These are phyloP conservation scores for Sepiola atlantica DNA, from an alignment of 2,888 invertebrate species.

Conservation along the genomic window DNA sequence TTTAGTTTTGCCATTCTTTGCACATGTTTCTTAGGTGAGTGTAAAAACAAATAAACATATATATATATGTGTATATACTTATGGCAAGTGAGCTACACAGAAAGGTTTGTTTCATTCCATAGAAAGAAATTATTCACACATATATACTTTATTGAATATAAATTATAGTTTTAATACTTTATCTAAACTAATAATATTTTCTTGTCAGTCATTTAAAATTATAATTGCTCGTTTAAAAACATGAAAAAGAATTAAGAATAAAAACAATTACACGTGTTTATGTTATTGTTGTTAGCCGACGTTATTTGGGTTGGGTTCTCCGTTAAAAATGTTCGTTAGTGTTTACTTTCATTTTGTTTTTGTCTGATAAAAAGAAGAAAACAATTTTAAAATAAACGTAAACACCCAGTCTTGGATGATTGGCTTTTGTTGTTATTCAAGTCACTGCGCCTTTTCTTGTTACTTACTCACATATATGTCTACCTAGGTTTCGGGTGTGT, in stretches of 20 bases:
- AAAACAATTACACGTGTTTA: background rate
- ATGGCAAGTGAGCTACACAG: too few species aligned
- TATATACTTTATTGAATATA: too few species aligned
- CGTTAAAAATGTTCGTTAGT: background rate
- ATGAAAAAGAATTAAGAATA: background rate
- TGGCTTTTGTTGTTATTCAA: background rate
- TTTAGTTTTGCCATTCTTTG: too few species aligned
- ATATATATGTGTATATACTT: too few species aligned
- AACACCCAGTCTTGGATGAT: background rate
- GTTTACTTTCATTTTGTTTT: background rate
- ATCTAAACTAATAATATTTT: background rate
- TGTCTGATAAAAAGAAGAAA: background rate
- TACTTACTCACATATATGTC: background rate
- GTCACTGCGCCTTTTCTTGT: background rate
- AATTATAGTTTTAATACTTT: too few species aligned
- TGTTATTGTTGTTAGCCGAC: background rate
- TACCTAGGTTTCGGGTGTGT: background rate
- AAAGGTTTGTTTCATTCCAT: too few species aligned
- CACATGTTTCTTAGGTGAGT: too few species aligned
- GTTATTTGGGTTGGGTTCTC: background rate
- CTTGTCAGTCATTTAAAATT: too few species aligned
- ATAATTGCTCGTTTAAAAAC: background rate
- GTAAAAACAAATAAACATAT: too few species aligned
- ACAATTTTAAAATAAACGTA: background rate
- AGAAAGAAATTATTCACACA: too few species aligned